Conservation (phyloP, 2,888 invertebrate genomes). For the Silvanus unidentatus region DNA sequence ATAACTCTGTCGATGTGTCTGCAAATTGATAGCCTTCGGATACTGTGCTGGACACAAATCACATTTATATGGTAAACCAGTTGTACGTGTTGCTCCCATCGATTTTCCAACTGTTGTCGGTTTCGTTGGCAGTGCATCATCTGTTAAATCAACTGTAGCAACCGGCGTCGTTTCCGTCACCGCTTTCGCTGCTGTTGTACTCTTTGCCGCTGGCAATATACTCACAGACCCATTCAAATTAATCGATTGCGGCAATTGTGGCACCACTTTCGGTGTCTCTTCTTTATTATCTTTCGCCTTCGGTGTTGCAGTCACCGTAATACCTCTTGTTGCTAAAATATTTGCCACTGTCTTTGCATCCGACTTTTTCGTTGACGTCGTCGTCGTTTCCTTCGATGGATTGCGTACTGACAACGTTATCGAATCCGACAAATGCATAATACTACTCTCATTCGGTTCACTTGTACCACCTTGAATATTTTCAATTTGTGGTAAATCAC, state of each 20-base stretch:
- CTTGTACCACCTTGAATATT: slow-evolving; percentile 56
- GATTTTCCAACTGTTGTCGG: slow-evolving; percentile 49
- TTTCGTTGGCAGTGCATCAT: slow-evolving; percentile 48
- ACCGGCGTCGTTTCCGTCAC: slow-evolving; percentile 15
- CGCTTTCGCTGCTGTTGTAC: not conserved
- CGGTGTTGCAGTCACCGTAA: slow-evolving; percentile 66
- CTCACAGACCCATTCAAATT: slow-evolving; percentile 58
- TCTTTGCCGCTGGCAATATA: slow-evolving; percentile 51
- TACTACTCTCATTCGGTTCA: slow-evolving; percentile 47
- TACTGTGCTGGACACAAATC: slow-evolving; percentile 69
- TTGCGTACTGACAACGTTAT: slow-evolving; percentile 62
- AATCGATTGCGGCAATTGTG: slow-evolving; percentile 49
- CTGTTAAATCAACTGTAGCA: slow-evolving; percentile 51
- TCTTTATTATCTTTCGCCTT: slow-evolving; percentile 40
- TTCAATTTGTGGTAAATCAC: slow-evolving; percentile 61
- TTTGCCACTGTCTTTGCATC: slow-evolving; percentile 73
- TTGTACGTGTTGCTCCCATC: slow-evolving; percentile 37
- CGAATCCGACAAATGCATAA: slow-evolving; percentile 65
- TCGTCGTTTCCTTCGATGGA: slow-evolving; percentile 41
- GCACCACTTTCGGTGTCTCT: slow-evolving; percentile 41
- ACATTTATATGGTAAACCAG: slow-evolving; percentile 52
- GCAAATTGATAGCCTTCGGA: slow-evolving; percentile 55
- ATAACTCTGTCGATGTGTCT: slow-evolving; percentile 60
- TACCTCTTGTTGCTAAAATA: slow-evolving; percentile 69
- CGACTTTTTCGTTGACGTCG: slow-evolving; percentile 51